These are phyloP conservation scores for Marronus borbonicus DNA, from an alignment of 2,888 invertebrate genomes.

Conservation along the genomic window DNA sequence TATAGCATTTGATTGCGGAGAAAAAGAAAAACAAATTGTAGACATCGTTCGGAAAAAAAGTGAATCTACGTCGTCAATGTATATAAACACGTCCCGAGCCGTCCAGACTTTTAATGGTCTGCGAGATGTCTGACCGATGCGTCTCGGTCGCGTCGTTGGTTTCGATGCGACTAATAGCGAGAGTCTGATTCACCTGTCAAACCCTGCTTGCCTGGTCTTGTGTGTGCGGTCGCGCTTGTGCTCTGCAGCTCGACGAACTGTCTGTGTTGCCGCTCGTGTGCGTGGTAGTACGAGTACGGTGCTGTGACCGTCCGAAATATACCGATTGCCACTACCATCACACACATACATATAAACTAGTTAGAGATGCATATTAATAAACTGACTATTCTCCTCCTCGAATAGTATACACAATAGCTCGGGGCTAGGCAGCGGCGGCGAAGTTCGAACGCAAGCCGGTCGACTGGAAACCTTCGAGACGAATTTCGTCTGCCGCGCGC, in stretches of 20 bases:
- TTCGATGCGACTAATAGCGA: conserved; percentile 41
- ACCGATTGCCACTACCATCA: conserved; percentile 27
- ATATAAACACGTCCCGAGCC: conserved; percentile 18
- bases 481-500: conserved; percentile 19
- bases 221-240: conserved; percentile 39
- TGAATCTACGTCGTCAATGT: not conserved
- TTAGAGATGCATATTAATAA: conserved; percentile 42
- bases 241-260: conserved; percentile 37
- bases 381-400: conserved; percentile 19
- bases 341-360: conserved; percentile 16
- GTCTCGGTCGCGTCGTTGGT: conserved; percentile 65
- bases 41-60: not conserved
- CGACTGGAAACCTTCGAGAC: conserved; percentile 24
- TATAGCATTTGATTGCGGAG: not conserved
- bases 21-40: not conserved
- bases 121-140: conserved; percentile 67
- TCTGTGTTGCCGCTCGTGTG: conserved; percentile 23
- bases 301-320: conserved; percentile 15
- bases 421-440: not conserved
- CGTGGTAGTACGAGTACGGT: conserved; percentile 28
- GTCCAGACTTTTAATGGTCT: conserved; percentile 61
- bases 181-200: conserved; percentile 46
- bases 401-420: conserved; percentile 34
- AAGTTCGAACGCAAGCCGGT: conserved; percentile 5
- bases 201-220: conserved; percentile 28